A percentile compares a stretch with the other conserved stretches of the same genome.
These are phyloP conservation scores for Hipparchia semele DNA, from an alignment of 2,888 invertebrate species.

Conservation along the genomic window DNA sequence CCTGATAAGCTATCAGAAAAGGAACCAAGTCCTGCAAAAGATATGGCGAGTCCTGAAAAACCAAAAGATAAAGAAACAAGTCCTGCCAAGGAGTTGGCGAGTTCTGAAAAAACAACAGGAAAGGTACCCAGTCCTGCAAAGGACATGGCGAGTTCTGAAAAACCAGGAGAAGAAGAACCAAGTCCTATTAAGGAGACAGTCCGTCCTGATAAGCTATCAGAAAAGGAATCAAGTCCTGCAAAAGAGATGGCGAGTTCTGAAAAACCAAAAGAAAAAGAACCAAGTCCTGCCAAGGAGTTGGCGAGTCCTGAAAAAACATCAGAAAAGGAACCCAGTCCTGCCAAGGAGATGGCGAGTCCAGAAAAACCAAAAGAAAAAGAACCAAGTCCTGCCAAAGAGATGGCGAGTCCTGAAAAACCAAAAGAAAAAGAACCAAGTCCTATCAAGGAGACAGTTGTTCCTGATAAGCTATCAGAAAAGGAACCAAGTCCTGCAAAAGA, in stretches of 20 bases:
- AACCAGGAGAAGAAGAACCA: constrained; percentile 23
- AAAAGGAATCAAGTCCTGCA: neutral
- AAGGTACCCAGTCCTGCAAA: constrained; percentile 1
- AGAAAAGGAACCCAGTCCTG: neutral
- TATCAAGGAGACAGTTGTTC: too few relatives aligned
- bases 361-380: constrained; percentile 18
- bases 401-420: neutral
- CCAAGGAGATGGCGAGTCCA: neutral
- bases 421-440: neutral
- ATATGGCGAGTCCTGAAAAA: constrained; percentile 17
- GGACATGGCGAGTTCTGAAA: neutral
- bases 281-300: neutral
- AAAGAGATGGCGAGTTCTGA: constrained; percentile 27
- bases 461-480: too few relatives aligned
- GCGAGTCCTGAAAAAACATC: constrained; percentile 14
- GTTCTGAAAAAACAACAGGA: neutral
- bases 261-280: neutral
- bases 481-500: too few relatives aligned
- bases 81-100: neutral
- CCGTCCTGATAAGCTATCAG: neutral
- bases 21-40: constrained; percentile 26
- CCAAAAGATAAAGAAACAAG: neutral
- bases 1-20: neutral
- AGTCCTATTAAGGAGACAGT: constrained; percentile 28
- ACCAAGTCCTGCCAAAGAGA: constrained; percentile 27